A percentile compares a stretch with the other conserved stretches of the same genome.
Conservation (phyloP, 2,797 vertebrate genomes). For the Acanthopagrus latus region DNA sequence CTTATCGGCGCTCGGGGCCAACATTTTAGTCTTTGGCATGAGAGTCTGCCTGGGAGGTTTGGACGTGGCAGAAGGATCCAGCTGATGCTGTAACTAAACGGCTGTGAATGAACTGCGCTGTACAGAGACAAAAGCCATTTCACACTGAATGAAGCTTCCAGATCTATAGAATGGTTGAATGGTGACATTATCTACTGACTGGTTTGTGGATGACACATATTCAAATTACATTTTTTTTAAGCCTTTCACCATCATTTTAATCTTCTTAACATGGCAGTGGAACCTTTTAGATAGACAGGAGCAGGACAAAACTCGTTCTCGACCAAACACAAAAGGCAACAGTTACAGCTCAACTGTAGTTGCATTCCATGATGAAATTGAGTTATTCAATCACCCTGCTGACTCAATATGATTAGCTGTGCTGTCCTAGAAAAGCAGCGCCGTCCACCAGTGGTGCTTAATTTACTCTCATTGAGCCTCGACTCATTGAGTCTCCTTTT, state of each 20-base stretch:
- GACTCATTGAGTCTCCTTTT: conserved; percentile 39
- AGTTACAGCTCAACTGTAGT: conserved; percentile 41
- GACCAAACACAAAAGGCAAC: conserved; percentile 32
- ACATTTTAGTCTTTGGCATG: conserved; percentile 48
- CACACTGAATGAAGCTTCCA: conserved; percentile 30
- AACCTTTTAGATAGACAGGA: background rate
- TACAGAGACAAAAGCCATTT: conserved; percentile 42
- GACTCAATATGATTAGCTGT: conserved; percentile 37
- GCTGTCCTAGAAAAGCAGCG: conserved; percentile 36
- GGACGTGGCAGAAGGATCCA: conserved; percentile 21
- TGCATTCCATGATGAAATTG: conserved; percentile 38
- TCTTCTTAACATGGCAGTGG: background rate
- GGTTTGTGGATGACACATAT: conserved; percentile 6
- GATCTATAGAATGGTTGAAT: background rate
- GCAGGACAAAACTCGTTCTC: background rate
- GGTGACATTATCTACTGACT: conserved; percentile 9
- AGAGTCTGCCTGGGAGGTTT: conserved; percentile 46
- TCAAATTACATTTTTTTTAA: conserved; percentile 19
- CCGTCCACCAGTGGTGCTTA: conserved; percentile 17
- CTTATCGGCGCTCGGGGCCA: conserved; percentile 64
- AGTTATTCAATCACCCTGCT: conserved; percentile 40
- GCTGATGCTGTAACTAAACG: conserved; percentile 32
- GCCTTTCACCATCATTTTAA: background rate
- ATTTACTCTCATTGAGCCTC: conserved; percentile 56
- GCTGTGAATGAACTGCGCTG: conserved; percentile 31